Evolutionary conservation across 2,113 vertebrate species (phyloP), one percentile per base, ranked within the genome.

Genomic region (Gobiocypris rarus): DNA sequence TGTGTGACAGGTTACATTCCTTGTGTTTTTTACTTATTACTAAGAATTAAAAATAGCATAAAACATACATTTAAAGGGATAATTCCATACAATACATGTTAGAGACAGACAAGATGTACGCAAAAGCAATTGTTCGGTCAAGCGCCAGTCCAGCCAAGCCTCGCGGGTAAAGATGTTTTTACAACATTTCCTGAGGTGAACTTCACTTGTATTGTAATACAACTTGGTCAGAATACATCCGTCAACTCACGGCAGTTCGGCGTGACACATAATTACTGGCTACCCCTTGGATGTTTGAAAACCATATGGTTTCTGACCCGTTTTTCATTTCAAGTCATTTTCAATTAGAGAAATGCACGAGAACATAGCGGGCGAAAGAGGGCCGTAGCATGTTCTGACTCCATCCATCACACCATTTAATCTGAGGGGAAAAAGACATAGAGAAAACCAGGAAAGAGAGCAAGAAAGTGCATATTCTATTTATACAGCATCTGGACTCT

Each of bases 241-340:
- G 75, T 86, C 75, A 83, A 65, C 76, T 80, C 59, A 5, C 61
- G 45, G 58, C 81, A 45, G 75, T 85, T 81, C 85, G 81, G 59
- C 81, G 45, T 80, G 75, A 71, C 81, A 73, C 65, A 70, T 86
- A 86, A 86, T 86, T 83, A 84, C 70, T 86, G 80, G 28, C 75
- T 83, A 81, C 59, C 84, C 76, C 34, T 76, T 81, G 70, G 43
- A 87, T 87, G 80, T 76, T 87, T 67, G 75, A 83, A 38, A 85
- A 85, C 77, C 84, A 85, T 85, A 61, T 85, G 83, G 77, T 81
- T 87, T 86, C 80, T 87, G 86, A 80, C 86, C 86, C 61, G 52
- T 83, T 80, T 87, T 70, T 85, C 71, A 81, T 86, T 77, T 86
- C 77, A 83, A 71, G 82, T 84, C 75, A 81, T 83, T 83, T 43